Evolutionary conservation across 23 tunicate genomes (phyloP).

Genomic region (Trididemnum clinides): DNA sequence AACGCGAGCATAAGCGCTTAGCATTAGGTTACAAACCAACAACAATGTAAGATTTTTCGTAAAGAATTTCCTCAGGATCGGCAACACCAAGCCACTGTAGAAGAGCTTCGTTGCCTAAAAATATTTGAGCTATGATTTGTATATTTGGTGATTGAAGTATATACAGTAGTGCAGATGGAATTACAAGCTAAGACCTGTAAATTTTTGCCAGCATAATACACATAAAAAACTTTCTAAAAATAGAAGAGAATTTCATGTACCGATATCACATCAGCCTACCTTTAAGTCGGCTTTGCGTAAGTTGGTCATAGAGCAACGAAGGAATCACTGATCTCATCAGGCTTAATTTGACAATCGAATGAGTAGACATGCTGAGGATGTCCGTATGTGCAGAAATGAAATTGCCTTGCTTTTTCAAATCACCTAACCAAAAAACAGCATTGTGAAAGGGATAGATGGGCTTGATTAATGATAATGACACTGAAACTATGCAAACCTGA

Average conservation of each 20-base stretch:
- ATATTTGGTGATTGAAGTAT: too few relatives aligned
- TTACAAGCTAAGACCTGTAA: too few relatives aligned
- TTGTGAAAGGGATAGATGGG: too few relatives aligned
- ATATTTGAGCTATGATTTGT: too few relatives aligned
- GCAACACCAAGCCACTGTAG: conserved; percentile 26
- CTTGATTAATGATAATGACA: too few relatives aligned
- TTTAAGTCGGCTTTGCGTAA: neutral
- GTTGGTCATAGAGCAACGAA: conserved; percentile 25
- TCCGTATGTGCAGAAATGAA: neutral
- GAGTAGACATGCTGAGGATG: conserved; percentile 44
- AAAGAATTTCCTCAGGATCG: neutral
- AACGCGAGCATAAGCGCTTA: too few relatives aligned
- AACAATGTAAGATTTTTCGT: conserved; percentile 15
- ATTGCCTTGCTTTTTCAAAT: neutral
- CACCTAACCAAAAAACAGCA: conserved; percentile 33
- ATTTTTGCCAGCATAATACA: too few relatives aligned
- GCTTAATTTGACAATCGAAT: conserved; percentile 17
- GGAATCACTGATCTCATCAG: conserved; percentile 46
- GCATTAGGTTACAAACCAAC: neutral
- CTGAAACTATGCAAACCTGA: too few relatives aligned
- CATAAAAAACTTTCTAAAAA: neutral
- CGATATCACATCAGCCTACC: neutral
- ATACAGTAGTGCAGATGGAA: too few relatives aligned
- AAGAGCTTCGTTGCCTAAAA: conserved; percentile 12
- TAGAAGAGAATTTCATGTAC: neutral